phyloP scores from a whole-genome alignment of 2,113 vertebrate species.

The Tauraco erythrolophus region DNA sequence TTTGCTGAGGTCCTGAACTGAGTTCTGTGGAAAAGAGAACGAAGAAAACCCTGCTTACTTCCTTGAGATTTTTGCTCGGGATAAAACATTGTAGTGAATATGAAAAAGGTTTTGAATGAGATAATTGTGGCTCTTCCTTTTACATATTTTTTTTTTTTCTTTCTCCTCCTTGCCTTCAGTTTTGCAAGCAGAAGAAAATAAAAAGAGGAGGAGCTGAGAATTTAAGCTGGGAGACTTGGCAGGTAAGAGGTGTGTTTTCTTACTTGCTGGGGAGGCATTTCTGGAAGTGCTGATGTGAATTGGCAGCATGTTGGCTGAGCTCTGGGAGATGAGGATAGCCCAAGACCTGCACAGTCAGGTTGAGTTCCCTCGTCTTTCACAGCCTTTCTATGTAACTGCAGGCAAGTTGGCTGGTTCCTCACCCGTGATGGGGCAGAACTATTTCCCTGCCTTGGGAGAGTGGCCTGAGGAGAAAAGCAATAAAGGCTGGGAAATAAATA shows the following conservation, averaged over 20 bases:
- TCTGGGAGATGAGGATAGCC: neutral
- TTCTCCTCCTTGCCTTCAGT: neutral
- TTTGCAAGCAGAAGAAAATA: slow-evolving; percentile 50
- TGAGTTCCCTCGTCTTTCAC: neutral
- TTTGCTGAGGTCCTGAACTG: neutral
- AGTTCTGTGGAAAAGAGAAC: neutral
- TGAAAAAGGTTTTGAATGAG: neutral
- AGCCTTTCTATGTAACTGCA: accelerated
- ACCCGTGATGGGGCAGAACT: neutral
- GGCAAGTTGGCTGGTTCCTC: neutral
- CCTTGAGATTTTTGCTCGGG: neutral
- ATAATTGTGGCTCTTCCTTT: neutral
- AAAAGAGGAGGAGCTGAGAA: slow-evolving; percentile 40
- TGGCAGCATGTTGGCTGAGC: neutral
- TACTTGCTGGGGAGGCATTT: neutral
- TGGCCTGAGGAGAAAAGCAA: neutral
- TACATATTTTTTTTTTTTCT: neutral
- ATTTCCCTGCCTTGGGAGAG: accelerated
- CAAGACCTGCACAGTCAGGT: neutral
- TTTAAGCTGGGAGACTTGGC: slow-evolving; percentile 43
- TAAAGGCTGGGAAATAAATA: neutral
- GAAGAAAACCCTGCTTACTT: neutral
- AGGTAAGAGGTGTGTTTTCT: slow-evolving; percentile 68
- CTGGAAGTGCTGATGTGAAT: neutral
- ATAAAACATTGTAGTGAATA: neutral